Base-by-base conservation (phyloP, 2,888 invertebrate genomes). In the Adelphocoris suturalis region DNA sequence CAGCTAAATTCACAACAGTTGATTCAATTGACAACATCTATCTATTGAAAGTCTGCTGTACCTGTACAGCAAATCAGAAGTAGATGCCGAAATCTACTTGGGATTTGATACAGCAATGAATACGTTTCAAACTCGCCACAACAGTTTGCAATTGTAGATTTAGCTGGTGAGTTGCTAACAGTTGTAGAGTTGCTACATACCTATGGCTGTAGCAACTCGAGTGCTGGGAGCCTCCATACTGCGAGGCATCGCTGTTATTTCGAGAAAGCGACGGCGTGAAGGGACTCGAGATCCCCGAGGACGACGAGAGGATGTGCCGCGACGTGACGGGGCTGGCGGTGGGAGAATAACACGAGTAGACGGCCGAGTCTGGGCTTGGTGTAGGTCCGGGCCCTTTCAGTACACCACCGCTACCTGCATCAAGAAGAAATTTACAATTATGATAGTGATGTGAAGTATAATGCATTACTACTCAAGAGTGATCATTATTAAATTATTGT, bases 221-320 rank as follows among this genome's bases (percentile, higher is more conserved):
- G 90, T 92, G 92, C 90, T 92, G 92, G 19, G 97, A 97, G 93
- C 97, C 97, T 92, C 97, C 97, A 92, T 97, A 97, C 93, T 97
- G 97, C 90, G 97, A 97, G 1, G 98, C 97, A 93, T 98, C 98
- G 92, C 97, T 97, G 94, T 98, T 98, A 94, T 97, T 98, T 90
- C 98, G 95, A 89, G 97, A 97, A 91, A 98, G 94, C 14, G 97
- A 97, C 61, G 97, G 97, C 87, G 97, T 97, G 92, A 97, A 95
- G 0, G 94, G 94, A n/a, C 94, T 93, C 23, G 94, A 94, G 90
- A 94, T 92, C 12, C 94, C 94, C 0, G 94, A 94, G 28, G 94
- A 94, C 16, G 94, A 92, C 86, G 95, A 95, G 55, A 92, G 91
- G 90, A 96, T 95, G 93, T 97, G 98, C 0, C 98, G 95, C 47